phyloP scores from a whole-genome alignment of 2,797 vertebrate species.

The Capromys pilorides region DNA sequence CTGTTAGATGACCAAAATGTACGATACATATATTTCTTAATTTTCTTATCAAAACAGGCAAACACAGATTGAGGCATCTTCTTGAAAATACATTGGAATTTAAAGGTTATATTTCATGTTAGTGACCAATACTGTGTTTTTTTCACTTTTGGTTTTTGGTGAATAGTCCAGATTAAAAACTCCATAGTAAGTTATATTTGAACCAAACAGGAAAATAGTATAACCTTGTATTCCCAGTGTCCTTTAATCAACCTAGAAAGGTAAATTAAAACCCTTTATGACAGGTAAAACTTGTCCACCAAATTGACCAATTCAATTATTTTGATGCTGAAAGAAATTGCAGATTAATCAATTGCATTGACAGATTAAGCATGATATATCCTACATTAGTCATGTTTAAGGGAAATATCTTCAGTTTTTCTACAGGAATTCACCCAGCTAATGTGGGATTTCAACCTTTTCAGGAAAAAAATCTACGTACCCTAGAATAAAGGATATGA shows the following conservation, averaged over 20 bases:
- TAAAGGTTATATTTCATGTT: neutral
- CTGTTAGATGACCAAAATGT: neutral
- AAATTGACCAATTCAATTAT: constrained; percentile 46
- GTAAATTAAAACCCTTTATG: neutral
- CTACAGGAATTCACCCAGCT: constrained; percentile 39
- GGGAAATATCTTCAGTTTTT: constrained; percentile 23
- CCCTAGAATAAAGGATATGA: constrained; percentile 22
- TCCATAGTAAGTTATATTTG: neutral
- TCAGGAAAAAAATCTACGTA: neutral
- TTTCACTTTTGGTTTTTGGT: constrained; percentile 35
- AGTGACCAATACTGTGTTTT: neutral
- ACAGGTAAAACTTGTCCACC: neutral
- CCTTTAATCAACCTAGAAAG: neutral
- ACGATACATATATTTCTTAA: neutral
- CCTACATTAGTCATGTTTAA: constrained; percentile 48
- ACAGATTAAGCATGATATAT: constrained; percentile 27
- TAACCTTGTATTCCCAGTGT: neutral
- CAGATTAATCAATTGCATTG: constrained; percentile 25
- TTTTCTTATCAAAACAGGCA: neutral
- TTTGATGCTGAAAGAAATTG: constrained; percentile 22
- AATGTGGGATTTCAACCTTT: neutral
- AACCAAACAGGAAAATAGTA: constrained; percentile 12
- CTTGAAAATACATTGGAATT: neutral
- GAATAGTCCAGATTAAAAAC: neutral
- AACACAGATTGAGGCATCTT: neutral